A percentile compares a stretch with the other conserved stretches of the same genome.
Evolutionary conservation across 2,888 invertebrate species (phyloP).

Genomic region (Polietes domitor): DNA sequence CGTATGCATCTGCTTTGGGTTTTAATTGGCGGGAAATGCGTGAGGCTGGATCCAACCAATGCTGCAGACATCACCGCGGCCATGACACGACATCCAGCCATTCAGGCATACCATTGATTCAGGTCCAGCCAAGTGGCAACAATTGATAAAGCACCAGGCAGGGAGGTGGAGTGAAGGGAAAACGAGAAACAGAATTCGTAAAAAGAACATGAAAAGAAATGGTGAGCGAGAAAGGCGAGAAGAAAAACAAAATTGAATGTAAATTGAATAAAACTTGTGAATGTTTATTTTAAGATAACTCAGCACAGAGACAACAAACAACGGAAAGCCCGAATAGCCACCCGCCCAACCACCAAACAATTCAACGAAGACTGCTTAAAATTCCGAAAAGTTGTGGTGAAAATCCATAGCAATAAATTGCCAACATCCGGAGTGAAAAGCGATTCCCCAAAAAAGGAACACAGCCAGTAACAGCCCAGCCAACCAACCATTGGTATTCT

Average conservation of each 20-base stretch:
- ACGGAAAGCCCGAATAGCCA: neutral
- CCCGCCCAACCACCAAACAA: neutral
- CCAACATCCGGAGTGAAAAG: constrained; percentile 30
- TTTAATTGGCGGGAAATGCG: constrained; percentile 93
- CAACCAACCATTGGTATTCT: neutral
- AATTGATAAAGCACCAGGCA: constrained; percentile 15
- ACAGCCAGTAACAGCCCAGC: neutral
- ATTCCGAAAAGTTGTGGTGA: constrained; percentile 39
- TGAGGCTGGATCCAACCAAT: constrained; percentile 97
- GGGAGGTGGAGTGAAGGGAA: too few species aligned
- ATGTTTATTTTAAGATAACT: constrained; percentile 49
- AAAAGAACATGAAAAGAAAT: constrained; percentile 42
- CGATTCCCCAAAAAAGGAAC: constrained; percentile 3
- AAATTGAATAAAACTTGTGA: constrained; percentile 54
- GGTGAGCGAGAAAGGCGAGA: neutral
- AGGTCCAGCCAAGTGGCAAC: neutral
- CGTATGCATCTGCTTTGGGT: constrained; percentile 86
- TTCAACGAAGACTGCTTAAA: constrained; percentile 30
- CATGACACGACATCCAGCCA: too few species aligned
- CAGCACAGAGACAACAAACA: neutral
- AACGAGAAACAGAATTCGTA: constrained; percentile 13
- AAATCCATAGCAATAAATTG: constrained; percentile 55
- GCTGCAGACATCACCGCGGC: constrained; percentile 82
- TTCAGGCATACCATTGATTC: too few species aligned
- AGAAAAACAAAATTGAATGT: constrained; percentile 50